phyloP scores from a whole-genome alignment of 2,888 invertebrate species.

The Biston stratarius region DNA sequence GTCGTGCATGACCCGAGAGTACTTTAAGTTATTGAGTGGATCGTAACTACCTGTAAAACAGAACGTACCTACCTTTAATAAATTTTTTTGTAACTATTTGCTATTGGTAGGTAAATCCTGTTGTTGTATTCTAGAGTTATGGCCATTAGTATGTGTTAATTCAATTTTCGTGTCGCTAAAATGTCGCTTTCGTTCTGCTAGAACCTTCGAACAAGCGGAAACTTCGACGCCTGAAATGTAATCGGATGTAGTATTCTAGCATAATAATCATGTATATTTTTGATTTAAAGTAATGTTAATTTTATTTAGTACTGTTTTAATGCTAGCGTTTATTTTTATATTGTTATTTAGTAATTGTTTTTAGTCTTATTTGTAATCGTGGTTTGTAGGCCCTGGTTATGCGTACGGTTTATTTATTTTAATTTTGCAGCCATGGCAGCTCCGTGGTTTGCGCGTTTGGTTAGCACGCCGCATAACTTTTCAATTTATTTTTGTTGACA shows the following conservation, averaged over 20 bases:
- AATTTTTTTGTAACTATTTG: too few relatives aligned
- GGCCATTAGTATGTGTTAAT: background rate
- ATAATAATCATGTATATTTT: constrained; percentile 10
- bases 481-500: too few relatives aligned
- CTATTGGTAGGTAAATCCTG: too few relatives aligned
- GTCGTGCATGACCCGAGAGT: too few relatives aligned
- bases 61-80: too few relatives aligned
- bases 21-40: too few relatives aligned
- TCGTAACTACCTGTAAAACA: too few relatives aligned
- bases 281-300: constrained; percentile 1
- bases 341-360: constrained; percentile 38
- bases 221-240: constrained; percentile 13
- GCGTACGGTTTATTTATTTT: too few relatives aligned
- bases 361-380: constrained; percentile 19
- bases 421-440: too few relatives aligned
- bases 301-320: constrained; percentile 16
- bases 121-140: too few relatives aligned
- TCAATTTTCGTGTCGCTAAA: background rate
- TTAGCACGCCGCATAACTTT: too few relatives aligned
- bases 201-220: constrained; percentile 2
- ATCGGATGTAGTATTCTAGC: constrained; percentile 11
- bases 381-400: background rate
- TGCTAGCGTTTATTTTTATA: constrained; percentile 37
- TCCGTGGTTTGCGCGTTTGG: too few relatives aligned
- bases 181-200: background rate